phyloP scores from a whole-genome alignment of 2,113 vertebrate genomes.

The Tringa solitaria region DNA sequence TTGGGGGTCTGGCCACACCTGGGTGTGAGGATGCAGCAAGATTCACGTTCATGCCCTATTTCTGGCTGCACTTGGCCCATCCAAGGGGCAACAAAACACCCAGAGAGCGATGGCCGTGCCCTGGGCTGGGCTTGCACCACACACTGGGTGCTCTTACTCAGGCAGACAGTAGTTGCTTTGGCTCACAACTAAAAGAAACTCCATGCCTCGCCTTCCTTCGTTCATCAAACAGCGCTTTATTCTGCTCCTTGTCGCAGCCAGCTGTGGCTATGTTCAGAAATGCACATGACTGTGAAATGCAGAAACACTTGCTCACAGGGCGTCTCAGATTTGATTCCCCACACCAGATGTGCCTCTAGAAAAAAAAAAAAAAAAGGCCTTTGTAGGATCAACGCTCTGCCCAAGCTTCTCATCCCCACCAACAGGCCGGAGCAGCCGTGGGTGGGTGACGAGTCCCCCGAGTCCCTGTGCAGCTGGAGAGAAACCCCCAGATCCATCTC shows the following conservation, averaged over 20 bases:
- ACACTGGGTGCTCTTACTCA: too few species aligned
- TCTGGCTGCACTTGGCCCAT: background rate
- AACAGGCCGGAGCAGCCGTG: background rate
- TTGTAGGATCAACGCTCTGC: background rate
- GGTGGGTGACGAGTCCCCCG: background rate
- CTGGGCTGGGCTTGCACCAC: fast-evolving
- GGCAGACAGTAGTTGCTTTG: background rate
- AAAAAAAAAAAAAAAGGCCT: background rate
- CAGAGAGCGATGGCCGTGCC: fast-evolving
- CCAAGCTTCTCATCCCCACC: background rate
- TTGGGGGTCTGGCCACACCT: fast-evolving
- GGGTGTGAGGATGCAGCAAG: background rate
- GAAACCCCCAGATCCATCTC: background rate
- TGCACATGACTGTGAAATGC: background rate
- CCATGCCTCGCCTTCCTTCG: background rate
- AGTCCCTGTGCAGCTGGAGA: background rate
- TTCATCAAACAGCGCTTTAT: background rate
- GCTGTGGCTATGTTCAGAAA: background rate
- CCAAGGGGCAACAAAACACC: background rate
- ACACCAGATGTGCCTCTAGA: slow-evolving; percentile 1
- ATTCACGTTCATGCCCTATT: fast-evolving
- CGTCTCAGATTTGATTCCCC: background rate
- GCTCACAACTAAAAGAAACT: background rate
- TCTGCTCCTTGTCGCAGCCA: background rate
- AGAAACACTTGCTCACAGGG: background rate